These are phyloP conservation scores for Perdita meconis DNA, from an alignment of 2,888 invertebrate species.

Conservation along the genomic window DNA sequence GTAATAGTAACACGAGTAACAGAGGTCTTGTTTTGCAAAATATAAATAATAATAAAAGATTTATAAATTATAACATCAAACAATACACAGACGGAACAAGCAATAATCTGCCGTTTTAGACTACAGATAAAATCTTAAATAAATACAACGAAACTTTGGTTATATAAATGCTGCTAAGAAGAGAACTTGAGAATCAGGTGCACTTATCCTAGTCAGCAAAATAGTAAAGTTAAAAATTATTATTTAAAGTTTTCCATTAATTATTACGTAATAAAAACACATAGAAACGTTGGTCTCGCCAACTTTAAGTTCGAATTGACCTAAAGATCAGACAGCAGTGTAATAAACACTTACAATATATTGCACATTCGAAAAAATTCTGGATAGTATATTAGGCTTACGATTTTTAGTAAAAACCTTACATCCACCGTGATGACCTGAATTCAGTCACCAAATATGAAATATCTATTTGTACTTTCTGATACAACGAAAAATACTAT, in stretches of 20 bases:
- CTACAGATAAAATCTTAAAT: slow-evolving; percentile 48
- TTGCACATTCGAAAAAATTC: slow-evolving; percentile 62
- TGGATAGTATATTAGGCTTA: slow-evolving; percentile 62
- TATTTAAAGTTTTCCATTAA: slow-evolving; percentile 34
- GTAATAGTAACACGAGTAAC: slow-evolving; percentile 57
- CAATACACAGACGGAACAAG: slow-evolving; percentile 52
- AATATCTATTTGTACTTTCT: slow-evolving; percentile 71
- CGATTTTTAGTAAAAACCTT: slow-evolving; percentile 62
- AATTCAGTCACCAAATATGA: slow-evolving; percentile 58
- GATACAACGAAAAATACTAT: slow-evolving; percentile 64
- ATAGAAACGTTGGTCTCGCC: slow-evolving; percentile 38
- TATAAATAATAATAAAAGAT: slow-evolving; percentile 61
- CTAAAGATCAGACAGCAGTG: slow-evolving; percentile 47
- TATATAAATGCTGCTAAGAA: slow-evolving; percentile 46
- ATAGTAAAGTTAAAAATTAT: slow-evolving; percentile 32
- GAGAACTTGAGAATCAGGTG: slow-evolving; percentile 18
- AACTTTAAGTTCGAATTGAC: slow-evolving; percentile 45
- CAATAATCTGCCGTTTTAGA: slow-evolving; percentile 44
- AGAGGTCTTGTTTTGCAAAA: slow-evolving; percentile 44
- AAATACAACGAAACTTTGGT: slow-evolving; percentile 64
- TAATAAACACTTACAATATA: slow-evolving; percentile 54
- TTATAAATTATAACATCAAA: slow-evolving; percentile 60
- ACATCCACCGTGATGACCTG: slow-evolving; percentile 53
- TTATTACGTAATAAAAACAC: slow-evolving; percentile 37
- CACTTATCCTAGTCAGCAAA: slow-evolving; percentile 28